These are phyloP conservation scores for Psittacula derbiana DNA, from an alignment of 2,797 vertebrate species.

Conservation along the genomic window DNA sequence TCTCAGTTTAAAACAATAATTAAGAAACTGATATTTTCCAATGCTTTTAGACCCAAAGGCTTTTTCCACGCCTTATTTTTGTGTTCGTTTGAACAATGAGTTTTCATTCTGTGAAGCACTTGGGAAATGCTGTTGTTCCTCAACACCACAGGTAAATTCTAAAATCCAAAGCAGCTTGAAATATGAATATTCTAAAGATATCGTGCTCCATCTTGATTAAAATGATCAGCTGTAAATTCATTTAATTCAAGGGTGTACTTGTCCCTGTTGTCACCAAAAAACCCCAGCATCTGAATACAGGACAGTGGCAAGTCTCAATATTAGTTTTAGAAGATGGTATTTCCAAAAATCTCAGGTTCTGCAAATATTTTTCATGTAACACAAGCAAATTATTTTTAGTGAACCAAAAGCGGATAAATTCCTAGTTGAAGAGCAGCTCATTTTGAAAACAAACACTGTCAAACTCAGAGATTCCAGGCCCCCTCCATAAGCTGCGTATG, in stretches of 20 bases:
- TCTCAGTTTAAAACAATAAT: neutral
- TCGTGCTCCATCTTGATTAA: neutral
- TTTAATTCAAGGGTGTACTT: neutral
- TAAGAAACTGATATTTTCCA: neutral
- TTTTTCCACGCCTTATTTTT: neutral
- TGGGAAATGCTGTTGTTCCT: neutral
- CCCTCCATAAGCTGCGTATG: rapidly evolving
- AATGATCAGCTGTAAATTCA: neutral
- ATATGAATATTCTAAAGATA: neutral
- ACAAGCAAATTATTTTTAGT: neutral
- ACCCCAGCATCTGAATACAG: neutral
- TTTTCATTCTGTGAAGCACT: neutral
- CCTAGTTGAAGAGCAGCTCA: neutral
- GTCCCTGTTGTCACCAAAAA: neutral
- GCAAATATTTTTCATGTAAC: neutral
- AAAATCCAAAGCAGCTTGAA: neutral
- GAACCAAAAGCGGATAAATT: neutral
- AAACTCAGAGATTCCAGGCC: neutral
- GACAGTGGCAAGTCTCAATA: neutral
- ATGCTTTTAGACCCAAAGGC: neutral
- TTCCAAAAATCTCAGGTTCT: neutral
- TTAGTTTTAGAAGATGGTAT: neutral
- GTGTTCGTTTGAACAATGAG: neutral
- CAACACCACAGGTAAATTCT: neutral
- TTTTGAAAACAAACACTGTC: neutral